These are phyloP conservation scores for Cyprinus carpio DNA, from an alignment of 2,113 vertebrate species.

Conservation along the genomic window DNA sequence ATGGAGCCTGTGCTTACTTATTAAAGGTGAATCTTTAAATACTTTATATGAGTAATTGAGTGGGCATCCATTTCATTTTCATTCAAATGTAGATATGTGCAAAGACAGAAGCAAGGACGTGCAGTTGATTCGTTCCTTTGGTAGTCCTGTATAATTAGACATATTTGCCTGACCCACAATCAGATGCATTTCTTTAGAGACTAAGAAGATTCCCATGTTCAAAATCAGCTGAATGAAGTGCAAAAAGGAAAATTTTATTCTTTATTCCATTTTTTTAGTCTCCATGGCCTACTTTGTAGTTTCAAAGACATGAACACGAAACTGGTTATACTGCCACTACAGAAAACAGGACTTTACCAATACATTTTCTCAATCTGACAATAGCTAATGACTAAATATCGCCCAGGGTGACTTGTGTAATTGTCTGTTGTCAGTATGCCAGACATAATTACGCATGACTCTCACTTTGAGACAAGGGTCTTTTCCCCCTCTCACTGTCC, in stretches of 20 bases:
- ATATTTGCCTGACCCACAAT: background rate
- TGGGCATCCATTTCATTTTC: background rate
- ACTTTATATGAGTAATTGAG: background rate
- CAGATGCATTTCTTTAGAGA: background rate
- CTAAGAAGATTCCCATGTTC: background rate
- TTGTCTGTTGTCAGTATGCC: conserved; percentile 80
- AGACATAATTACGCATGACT: conserved; percentile 79
- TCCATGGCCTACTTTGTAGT: background rate
- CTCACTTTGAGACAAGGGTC: conserved; percentile 66
- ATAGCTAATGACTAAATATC: conserved; percentile 75
- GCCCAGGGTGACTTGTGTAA: conserved; percentile 78
- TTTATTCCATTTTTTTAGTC: background rate
- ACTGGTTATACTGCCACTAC: background rate
- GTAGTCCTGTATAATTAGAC: background rate
- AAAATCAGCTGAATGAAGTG: background rate
- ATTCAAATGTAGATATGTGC: background rate
- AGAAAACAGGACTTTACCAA: conserved; percentile 23
- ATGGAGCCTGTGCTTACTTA: background rate
- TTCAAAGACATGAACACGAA: conserved; percentile 1
- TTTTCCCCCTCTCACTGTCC: conserved; percentile 67
- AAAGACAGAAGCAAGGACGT: background rate
- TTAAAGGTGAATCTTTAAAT: background rate
- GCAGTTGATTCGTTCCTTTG: background rate
- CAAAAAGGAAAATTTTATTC: background rate
- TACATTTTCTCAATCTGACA: conserved; percentile 48